Evolutionary conservation across 1,140 invertebrate genomes (phyloP).

Genomic region (Drosophila nikananu): DNA sequence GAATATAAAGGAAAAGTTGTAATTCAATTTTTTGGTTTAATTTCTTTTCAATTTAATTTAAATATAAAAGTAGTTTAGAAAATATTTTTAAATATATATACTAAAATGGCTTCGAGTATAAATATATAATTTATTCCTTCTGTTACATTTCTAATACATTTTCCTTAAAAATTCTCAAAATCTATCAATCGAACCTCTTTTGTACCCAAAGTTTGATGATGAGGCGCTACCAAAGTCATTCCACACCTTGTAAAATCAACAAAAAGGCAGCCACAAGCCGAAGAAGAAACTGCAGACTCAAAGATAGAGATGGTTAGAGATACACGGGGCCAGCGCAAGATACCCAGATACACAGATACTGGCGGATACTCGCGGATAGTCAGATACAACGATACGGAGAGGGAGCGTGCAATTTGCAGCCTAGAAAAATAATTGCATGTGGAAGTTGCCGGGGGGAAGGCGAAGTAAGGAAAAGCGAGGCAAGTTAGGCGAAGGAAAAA

Average conservation of each 20-base stretch:
- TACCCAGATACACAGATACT: conserved; percentile 25
- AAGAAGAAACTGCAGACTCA: conserved; percentile 21
- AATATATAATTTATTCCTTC: neutral
- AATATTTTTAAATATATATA: neutral
- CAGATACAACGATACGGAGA: conserved; percentile 28
- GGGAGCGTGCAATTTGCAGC: conserved; percentile 75
- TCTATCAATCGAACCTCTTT: conserved; percentile 19
- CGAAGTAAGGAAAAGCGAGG: conserved; percentile 9
- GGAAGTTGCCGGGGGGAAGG: conserved; percentile 34
- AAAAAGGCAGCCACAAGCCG: conserved; percentile 69
- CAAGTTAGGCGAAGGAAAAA: conserved; percentile 8
- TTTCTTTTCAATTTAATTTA: neutral
- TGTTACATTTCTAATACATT: neutral
- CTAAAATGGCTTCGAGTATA: neutral
- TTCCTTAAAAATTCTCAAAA: neutral
- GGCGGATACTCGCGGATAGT: conserved; percentile 22
- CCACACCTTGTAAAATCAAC: conserved; percentile 83
- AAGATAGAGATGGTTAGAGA: conserved; percentile 40
- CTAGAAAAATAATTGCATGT: conserved; percentile 83
- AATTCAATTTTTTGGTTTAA: neutral
- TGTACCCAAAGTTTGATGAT: conserved; percentile 65
- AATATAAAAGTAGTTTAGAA: neutral
- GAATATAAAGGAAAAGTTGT: neutral
- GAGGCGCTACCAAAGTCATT: conserved; percentile 82
- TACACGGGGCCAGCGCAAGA: conserved; percentile 1